Base-by-base conservation (phyloP, 2,888 invertebrate genomes). In the Hoplodrina ambigua region DNA sequence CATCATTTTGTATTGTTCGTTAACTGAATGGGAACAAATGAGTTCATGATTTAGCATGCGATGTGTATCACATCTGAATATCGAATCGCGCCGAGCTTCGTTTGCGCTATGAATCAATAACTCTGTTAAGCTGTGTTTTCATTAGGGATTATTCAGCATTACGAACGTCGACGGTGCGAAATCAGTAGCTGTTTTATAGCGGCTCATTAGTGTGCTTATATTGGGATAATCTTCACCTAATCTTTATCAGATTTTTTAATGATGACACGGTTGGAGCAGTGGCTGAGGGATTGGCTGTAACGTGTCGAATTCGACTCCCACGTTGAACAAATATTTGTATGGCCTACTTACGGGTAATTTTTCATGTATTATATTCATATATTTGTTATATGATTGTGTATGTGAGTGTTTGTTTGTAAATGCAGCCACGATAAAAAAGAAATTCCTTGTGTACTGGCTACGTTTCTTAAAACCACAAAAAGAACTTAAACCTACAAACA, bases 21-120 rank as follows among this genome's bases (percentile, higher is more conserved):
- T 90, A 90, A 91, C 91, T 92, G 92, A 93, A 93, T 92, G 88
- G 91, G 87, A 89, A 93, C 91, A 93, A 94, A 94, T 93, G 93
- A 94, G 92, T 91, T 86, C 90, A 89, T 92, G 90, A 93, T 93
- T 92, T 91, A 91, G 91, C 87, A 86, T 85, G 87, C 88, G 88
- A 87, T 90, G 89, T 90, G 88, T 89, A 88, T 90, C 87, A 85
- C 86, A 88, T 90, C 88, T 87, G 89, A 89, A 91, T 91, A 90
- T 90, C 88, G 85, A 88, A 89, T 89, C 86, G 85, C 83, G 85
- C 71, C 79, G 85, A 66, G 81, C 83, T 87, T 87, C 88, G 89
- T 88, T 91, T 89, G 87, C 86, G 88, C 88, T 89, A 87, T 91
- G 90, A 90, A 90, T 91, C 92, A 89, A 90, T 91, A 90, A 91